phyloP scores from a whole-genome alignment of 1,140 invertebrate species.

The Euwallacea fornicatus region DNA sequence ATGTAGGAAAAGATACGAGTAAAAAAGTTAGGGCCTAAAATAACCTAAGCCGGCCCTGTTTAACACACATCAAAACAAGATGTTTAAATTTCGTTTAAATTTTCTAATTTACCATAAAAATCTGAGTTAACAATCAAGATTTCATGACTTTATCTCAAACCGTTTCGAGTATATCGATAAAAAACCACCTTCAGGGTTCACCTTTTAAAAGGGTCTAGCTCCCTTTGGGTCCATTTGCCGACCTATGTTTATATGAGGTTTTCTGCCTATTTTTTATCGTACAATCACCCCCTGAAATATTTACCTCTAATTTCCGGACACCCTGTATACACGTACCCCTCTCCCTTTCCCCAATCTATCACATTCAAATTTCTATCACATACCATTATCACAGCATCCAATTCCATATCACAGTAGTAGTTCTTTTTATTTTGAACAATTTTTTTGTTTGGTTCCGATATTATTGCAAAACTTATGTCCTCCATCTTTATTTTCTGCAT shows the following conservation, averaged over 20 bases:
- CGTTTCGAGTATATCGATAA: neutral
- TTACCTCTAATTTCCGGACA: too few species aligned
- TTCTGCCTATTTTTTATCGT: neutral
- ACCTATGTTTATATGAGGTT: neutral
- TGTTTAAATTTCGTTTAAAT: neutral
- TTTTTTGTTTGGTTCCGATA: conserved; percentile 1
- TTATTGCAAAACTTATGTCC: neutral
- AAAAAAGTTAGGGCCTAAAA: conserved; percentile 1
- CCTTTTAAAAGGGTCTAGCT: neutral
- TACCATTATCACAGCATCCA: neutral
- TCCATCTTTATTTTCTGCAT: neutral
- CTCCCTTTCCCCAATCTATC: neutral
- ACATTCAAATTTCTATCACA: neutral
- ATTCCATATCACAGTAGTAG: neutral
- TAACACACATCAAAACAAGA: neutral
- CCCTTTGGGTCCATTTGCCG: neutral
- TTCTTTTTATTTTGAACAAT: neutral
- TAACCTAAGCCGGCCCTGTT: neutral
- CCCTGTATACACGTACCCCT: neutral
- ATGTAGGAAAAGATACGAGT: neutral
- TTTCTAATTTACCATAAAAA: neutral
- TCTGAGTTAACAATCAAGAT: neutral
- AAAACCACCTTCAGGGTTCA: neutral
- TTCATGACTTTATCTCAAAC: neutral
- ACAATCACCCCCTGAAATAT: neutral